These are phyloP conservation scores for Listronotus oregonensis DNA, from an alignment of 1,140 invertebrate genomes.

Conservation along the genomic window DNA sequence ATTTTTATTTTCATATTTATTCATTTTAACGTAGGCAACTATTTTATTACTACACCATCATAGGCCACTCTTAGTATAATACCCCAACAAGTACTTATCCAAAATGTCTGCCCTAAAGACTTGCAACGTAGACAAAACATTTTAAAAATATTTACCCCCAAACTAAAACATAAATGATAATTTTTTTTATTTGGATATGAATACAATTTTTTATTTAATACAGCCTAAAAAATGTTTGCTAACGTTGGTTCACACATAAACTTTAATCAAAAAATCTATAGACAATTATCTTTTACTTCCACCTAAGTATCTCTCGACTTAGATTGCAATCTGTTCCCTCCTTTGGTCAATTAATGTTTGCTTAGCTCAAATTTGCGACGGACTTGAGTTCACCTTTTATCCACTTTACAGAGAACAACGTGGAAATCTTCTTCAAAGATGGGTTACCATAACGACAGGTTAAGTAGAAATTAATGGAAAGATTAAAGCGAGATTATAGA, in stretches of 20 bases:
- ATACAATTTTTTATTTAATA: too few relatives aligned
- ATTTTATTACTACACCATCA: too few relatives aligned
- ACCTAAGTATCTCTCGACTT: slow-evolving; percentile 8
- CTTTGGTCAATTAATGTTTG: slow-evolving; percentile 34
- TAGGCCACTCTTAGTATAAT: too few relatives aligned
- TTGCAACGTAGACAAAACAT: too few relatives aligned
- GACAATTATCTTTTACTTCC: slow-evolving; percentile 14
- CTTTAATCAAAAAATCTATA: not conserved
- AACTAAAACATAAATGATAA: too few relatives aligned
- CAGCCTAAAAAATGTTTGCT: not conserved
- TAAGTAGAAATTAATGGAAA: slow-evolving; percentile 5
- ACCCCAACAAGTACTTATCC: too few relatives aligned
- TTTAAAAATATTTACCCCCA: too few relatives aligned
- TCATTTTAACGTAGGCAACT: too few relatives aligned
- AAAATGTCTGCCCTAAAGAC: too few relatives aligned
- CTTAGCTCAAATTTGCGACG: slow-evolving; percentile 11
- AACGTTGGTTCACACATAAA: too few relatives aligned
- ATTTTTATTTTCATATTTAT: too few relatives aligned
- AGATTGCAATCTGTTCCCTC: slow-evolving; percentile 27
- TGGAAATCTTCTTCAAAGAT: slow-evolving; percentile 13
- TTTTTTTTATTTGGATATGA: too few relatives aligned
- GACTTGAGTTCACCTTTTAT: slow-evolving; percentile 28
- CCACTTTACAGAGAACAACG: slow-evolving; percentile 20
- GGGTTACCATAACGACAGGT: slow-evolving; percentile 26
- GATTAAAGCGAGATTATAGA: not conserved